Evolutionary conservation across 2,797 vertebrate species (phyloP).

Genomic region (Coendou prehensilis): DNA sequence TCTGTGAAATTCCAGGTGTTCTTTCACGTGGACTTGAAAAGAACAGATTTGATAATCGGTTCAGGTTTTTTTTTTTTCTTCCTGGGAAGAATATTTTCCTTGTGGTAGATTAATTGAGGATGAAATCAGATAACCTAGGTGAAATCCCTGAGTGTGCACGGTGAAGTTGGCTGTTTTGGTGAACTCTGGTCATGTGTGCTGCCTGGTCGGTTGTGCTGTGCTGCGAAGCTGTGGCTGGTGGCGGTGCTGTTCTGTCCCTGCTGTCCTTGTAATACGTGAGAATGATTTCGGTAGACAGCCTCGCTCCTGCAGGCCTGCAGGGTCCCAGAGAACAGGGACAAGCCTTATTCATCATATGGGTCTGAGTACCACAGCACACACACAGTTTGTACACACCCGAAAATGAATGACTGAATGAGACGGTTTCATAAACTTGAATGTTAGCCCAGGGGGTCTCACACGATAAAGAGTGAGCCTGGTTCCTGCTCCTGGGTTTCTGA

Average conservation of each 20-base stretch:
- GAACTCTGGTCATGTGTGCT: not conserved
- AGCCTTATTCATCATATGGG: not conserved
- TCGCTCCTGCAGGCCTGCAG: not conserved
- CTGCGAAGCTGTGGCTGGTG: not conserved
- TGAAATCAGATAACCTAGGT: conserved; percentile 81
- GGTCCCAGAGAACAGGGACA: conserved; percentile 33
- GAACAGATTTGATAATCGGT: conserved; percentile 60
- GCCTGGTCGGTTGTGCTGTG: not conserved
- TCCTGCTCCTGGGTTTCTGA: not conserved
- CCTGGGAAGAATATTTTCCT: conserved; percentile 67
- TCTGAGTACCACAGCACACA: not conserved
- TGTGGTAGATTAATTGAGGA: conserved; percentile 79
- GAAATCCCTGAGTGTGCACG: conserved; percentile 9
- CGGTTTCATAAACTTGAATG: conserved; percentile 46
- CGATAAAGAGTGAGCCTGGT: not conserved
- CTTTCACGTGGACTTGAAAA: conserved; percentile 82
- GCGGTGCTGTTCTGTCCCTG: not conserved
- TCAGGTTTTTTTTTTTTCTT: not conserved
- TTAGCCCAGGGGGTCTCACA: conserved; percentile 11
- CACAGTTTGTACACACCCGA: not conserved
- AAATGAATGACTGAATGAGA: not conserved
- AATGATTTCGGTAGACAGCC: not conserved
- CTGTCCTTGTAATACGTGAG: accelerated
- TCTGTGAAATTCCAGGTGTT: conserved; percentile 85
- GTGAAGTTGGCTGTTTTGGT: conserved; percentile 53